These are phyloP conservation scores for Parasteatoda tepidariorum DNA, from an alignment of 1,140 invertebrate genomes.

Conservation along the genomic window DNA sequence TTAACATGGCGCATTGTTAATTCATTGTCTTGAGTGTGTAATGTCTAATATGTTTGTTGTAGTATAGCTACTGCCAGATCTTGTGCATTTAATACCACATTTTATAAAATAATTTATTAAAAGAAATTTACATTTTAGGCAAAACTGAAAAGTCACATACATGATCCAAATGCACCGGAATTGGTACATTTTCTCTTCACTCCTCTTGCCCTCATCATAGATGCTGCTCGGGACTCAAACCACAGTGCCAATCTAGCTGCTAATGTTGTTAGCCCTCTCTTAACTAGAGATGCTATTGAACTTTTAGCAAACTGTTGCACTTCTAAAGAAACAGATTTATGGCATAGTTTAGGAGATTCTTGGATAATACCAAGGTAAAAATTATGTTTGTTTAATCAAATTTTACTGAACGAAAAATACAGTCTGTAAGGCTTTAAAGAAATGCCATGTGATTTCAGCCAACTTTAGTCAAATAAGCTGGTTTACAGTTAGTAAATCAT, in stretches of 20 bases:
- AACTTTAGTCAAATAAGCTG: too few species aligned
- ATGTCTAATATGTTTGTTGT: too few species aligned
- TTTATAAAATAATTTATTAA: too few species aligned
- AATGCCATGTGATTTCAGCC: too few species aligned
- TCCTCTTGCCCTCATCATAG: slow-evolving; percentile 92
- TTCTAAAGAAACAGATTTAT: slow-evolving; percentile 97
- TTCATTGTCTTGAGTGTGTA: too few species aligned
- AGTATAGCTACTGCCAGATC: too few species aligned
- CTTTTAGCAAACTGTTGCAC: slow-evolving; percentile 96
- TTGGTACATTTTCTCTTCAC: slow-evolving; percentile 99
- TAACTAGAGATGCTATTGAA: slow-evolving; percentile 95
- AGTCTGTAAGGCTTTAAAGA: too few species aligned
- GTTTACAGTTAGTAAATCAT: too few species aligned
- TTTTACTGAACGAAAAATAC: too few species aligned
- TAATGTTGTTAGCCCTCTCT: slow-evolving; percentile 88
- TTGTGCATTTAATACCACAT: too few species aligned
- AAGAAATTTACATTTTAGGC: slow-evolving; percentile 37
- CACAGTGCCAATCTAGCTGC: slow-evolving; percentile 66
- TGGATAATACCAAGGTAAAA: slow-evolving; percentile 74
- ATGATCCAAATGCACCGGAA: slow-evolving; percentile 98
- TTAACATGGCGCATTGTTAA: too few species aligned
- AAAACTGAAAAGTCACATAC: slow-evolving; percentile 74
- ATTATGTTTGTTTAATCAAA: not conserved
- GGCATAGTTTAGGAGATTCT: slow-evolving; percentile 94
- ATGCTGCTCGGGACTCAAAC: slow-evolving; percentile 56